Evolutionary conservation across 2,888 invertebrate species (phyloP).

Genomic region (Didymodactylos carnosus): DNA sequence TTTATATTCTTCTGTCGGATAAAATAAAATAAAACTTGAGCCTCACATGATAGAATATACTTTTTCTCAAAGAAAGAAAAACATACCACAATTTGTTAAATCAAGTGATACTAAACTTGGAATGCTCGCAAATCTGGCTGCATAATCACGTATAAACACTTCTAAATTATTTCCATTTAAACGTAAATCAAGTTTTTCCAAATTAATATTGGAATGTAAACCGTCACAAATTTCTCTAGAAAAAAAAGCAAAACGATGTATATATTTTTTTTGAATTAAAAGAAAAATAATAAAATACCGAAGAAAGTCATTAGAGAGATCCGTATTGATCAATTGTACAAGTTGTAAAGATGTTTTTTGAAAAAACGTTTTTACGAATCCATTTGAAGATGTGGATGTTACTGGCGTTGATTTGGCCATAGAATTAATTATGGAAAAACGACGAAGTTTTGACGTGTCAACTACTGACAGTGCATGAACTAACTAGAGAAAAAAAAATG

Average conservation of each 20-base stretch:
- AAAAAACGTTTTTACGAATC: neutral
- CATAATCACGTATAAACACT: neutral
- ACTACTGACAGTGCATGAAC: neutral
- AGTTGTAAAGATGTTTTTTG: neutral
- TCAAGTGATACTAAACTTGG: neutral
- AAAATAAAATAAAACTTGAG: too few relatives aligned
- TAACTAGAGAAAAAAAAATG: neutral
- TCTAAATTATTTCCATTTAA: neutral
- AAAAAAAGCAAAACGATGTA: neutral
- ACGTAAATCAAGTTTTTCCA: neutral
- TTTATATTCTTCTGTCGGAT: too few relatives aligned
- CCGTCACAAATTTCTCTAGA: neutral
- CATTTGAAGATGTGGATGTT: neutral
- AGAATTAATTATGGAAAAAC: neutral
- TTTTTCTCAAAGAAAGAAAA: too few relatives aligned
- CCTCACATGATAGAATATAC: too few relatives aligned
- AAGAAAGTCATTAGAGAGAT: neutral
- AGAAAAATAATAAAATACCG: neutral
- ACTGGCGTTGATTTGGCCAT: neutral
- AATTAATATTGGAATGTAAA: neutral
- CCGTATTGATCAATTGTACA: neutral
- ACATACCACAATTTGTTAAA: neutral
- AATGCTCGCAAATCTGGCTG: neutral
- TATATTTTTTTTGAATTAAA: too few relatives aligned
- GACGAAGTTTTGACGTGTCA: neutral